A percentile compares a stretch with the other conserved stretches of the same genome.
Conservation (phyloP, 64 coral and sea anemone species). For the Montipora capricornis region DNA sequence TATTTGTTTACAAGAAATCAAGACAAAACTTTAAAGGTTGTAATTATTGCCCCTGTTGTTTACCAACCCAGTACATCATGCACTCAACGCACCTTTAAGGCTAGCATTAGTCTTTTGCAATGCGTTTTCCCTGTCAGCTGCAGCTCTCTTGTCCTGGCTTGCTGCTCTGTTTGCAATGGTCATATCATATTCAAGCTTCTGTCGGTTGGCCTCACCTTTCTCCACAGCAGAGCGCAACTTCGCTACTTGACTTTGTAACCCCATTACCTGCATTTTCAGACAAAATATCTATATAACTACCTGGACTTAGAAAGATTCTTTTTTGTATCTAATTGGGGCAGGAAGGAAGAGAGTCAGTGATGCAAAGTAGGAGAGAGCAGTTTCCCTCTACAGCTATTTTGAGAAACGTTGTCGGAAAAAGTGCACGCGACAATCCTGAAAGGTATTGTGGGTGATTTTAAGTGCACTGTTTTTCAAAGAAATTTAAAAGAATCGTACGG, state of each 20-base stretch:
- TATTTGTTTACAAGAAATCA: too few species aligned
- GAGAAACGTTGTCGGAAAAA: too few species aligned
- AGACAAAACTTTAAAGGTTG: too few species aligned
- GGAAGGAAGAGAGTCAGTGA: too few species aligned
- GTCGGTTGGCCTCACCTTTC: conserved; percentile 89
- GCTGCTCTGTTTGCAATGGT: conserved; percentile 86
- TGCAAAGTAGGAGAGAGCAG: too few species aligned
- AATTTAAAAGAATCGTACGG: too few species aligned
- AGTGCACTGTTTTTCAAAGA: too few species aligned
- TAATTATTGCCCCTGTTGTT: neutral
- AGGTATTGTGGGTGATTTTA: too few species aligned
- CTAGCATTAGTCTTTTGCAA: conserved; percentile 62
- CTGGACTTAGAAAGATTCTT: neutral
- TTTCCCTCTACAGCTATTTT: too few species aligned
- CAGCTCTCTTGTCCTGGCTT: conserved; percentile 84
- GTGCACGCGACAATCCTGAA: too few species aligned
- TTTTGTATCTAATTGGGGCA: too few species aligned
- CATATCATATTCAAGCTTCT: conserved; percentile 97
- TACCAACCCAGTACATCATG: neutral
- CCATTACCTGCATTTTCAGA: conserved; percentile 59
- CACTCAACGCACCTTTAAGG: conserved; percentile 57
- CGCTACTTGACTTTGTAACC: conserved; percentile 84
- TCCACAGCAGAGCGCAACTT: conserved; percentile 84
- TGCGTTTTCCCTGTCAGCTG: conserved; percentile 75
- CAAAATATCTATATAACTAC: neutral